Evolutionary conservation across 2,113 vertebrate species (phyloP).

Genomic region (Oreochromis aureus): DNA sequence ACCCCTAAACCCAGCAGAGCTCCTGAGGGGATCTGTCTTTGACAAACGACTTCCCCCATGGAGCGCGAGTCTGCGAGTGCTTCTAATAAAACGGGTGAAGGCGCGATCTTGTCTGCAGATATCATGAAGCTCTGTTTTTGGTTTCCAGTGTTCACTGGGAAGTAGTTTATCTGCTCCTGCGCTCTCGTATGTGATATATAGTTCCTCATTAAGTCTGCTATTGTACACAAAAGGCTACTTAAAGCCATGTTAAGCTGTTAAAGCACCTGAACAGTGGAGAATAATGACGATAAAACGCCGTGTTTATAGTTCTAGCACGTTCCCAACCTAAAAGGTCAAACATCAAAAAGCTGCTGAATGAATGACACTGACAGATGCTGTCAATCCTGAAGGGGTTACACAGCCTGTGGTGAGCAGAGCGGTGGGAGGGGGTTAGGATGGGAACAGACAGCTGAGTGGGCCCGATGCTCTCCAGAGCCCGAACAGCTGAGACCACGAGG

Average conservation of each 20-base stretch:
- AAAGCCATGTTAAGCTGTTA: not conserved
- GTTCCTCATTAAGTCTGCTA: not conserved
- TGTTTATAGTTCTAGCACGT: constrained; percentile 7
- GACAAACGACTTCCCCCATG: constrained; percentile 50
- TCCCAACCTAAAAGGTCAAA: constrained; percentile 42
- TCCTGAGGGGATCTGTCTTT: constrained; percentile 57
- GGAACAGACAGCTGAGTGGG: constrained; percentile 57
- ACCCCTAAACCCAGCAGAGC: constrained; percentile 61
- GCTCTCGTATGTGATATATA: not conserved
- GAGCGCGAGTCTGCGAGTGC: constrained; percentile 9
- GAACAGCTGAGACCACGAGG: constrained; percentile 54
- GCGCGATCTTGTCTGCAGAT: constrained; percentile 37
- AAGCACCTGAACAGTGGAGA: not conserved
- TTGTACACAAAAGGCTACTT: not conserved
- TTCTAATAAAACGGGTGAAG: constrained; percentile 27
- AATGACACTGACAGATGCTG: constrained; percentile 63
- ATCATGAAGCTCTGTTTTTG: constrained; percentile 1
- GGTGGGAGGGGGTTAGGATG: not conserved
- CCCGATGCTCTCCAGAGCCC: constrained; percentile 41
- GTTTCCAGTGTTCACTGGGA: constrained; percentile 11
- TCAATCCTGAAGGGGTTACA: constrained; percentile 36
- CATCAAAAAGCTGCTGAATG: constrained; percentile 50
- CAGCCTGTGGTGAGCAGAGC: constrained; percentile 10
- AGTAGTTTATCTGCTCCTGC: not conserved
- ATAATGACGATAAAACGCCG: constrained; percentile 2